A percentile compares a stretch with the other conserved stretches of the same genome.
These are phyloP conservation scores for Platygyra sinensis DNA, from an alignment of 64 coral and sea anemone species.

Conservation along the genomic window DNA sequence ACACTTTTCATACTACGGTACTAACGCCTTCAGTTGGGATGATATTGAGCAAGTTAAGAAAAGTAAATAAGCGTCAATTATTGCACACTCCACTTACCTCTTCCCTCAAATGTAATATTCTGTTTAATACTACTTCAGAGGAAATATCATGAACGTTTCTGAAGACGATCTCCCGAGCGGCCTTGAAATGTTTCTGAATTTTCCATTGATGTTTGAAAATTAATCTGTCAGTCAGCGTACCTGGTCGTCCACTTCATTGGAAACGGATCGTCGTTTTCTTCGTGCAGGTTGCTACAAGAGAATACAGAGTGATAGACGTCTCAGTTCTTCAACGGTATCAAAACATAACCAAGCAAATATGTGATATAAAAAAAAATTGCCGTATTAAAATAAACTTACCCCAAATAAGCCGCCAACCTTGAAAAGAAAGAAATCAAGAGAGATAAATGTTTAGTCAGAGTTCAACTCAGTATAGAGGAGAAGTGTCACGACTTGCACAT, in stretches of 20 bases:
- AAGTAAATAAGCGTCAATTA: no score
- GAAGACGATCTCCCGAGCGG: no score
- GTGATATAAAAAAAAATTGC: not conserved
- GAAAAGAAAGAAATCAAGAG: not conserved
- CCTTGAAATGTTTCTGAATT: no score
- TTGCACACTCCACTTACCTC: no score
- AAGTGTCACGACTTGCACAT: no score
- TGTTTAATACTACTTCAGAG: no score
- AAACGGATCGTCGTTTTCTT: slow-evolving; percentile 32
- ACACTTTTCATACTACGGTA: no score
- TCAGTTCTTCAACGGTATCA: not conserved
- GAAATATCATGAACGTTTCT: no score
- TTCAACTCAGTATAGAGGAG: not conserved
- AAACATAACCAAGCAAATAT: not conserved
- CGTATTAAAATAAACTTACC: not conserved
- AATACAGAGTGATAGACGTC: not conserved
- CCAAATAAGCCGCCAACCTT: slow-evolving; percentile 25
- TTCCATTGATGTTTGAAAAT: no score
- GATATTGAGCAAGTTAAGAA: no score
- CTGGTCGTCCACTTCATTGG: slow-evolving; percentile 18
- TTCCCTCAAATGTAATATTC: no score
- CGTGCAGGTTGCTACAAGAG: not conserved
- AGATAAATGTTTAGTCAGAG: not conserved
- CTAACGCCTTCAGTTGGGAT: no score
- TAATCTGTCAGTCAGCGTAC: not conserved